phyloP scores from a whole-genome alignment of 2,113 vertebrate species.

The Myotis brandtii region DNA sequence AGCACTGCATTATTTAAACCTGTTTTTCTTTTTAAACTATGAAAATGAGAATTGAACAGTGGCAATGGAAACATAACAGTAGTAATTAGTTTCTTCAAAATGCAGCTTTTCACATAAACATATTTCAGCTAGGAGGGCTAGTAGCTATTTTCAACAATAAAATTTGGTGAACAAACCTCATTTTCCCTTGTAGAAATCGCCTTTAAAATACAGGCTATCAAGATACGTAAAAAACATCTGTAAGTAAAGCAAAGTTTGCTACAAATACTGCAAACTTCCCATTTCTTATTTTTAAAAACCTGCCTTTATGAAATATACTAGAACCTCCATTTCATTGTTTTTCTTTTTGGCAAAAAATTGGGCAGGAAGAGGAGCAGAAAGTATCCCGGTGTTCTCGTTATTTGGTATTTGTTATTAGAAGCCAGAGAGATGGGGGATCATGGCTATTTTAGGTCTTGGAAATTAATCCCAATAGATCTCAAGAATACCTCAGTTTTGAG shows the following conservation, averaged over 20 bases:
- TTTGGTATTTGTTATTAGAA: slow-evolving; percentile 36
- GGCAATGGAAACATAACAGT: slow-evolving; percentile 51
- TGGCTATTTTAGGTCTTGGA: slow-evolving; percentile 25
- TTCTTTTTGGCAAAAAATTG: not conserved
- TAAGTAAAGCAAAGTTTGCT: slow-evolving; percentile 30
- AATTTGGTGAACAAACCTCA: slow-evolving; percentile 47
- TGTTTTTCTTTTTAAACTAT: slow-evolving; percentile 64
- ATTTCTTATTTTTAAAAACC: slow-evolving; percentile 36
- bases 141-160: slow-evolving; percentile 61
- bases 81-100: slow-evolving; percentile 56
- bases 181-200: slow-evolving; percentile 6
- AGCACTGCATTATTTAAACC: slow-evolving; percentile 66
- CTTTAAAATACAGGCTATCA: slow-evolving; percentile 40
- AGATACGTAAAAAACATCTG: slow-evolving; percentile 37
- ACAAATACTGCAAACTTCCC: not conserved
- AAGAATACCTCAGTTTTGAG: slow-evolving; percentile 2
- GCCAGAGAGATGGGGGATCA: not conserved
- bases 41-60: slow-evolving; percentile 65
- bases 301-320: slow-evolving; percentile 23
- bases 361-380: not conserved
- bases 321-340: not conserved
- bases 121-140: slow-evolving; percentile 48
- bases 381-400: not conserved
- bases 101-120: slow-evolving; percentile 62
- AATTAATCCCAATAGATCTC: slow-evolving; percentile 9